Conservation (phyloP, 2,888 invertebrate genomes). For the Phaedon cochleariae region DNA sequence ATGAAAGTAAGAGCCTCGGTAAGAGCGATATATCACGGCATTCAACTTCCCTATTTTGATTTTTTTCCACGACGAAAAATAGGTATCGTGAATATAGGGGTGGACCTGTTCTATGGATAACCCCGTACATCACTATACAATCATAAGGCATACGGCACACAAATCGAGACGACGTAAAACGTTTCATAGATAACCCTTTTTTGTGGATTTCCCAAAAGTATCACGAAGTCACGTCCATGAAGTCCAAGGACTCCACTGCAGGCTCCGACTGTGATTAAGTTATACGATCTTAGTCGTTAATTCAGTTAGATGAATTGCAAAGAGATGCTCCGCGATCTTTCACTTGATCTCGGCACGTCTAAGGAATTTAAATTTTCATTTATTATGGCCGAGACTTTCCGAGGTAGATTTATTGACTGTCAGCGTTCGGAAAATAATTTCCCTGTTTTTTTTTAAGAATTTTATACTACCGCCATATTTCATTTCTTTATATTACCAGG, state of each 20-base stretch:
- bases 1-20: no score
- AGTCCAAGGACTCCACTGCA: conserved; percentile 12
- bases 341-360: conserved; percentile 16
- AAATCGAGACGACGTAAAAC: conserved; percentile 8
- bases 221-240: not conserved
- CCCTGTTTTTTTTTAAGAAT: not conserved
- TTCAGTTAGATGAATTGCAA: conserved; percentile 43
- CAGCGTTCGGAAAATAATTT: not conserved
- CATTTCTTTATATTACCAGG: not conserved
- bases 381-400: conserved; percentile 13
- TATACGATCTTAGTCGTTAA: conserved; percentile 45
- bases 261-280: conserved; percentile 45
- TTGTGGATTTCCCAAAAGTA: not conserved
- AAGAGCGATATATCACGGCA: no score
- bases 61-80: no score
- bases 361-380: conserved; percentile 25
- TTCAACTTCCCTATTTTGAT: no score
- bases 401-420: not conserved
- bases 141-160: no score
- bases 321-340: conserved; percentile 25
- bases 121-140: no score
- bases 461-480: not conserved
- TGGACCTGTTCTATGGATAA: no score
- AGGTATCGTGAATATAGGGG: no score
- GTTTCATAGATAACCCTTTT: conserved; percentile 22